phyloP scores from a whole-genome alignment of 2,888 invertebrate species.

The Emmelina monodactyla region DNA sequence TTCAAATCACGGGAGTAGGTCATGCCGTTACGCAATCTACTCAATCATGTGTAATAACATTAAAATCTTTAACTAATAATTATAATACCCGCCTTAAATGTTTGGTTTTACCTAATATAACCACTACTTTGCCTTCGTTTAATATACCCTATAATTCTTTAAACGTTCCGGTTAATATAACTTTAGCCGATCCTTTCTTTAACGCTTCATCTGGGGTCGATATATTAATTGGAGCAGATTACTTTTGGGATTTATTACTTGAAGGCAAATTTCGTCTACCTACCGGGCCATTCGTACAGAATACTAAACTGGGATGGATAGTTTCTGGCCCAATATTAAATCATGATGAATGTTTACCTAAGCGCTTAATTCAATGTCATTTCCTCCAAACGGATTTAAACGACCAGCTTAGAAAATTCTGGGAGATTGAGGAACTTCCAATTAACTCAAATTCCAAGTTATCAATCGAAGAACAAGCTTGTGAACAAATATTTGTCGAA shows the following conservation, averaged over 20 bases:
- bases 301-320: constrained; percentile 6
- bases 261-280: constrained; percentile 5
- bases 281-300: constrained; percentile 8
- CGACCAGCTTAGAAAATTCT: not conserved
- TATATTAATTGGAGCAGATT: constrained; percentile 8
- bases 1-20: constrained; percentile 11
- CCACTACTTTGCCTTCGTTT: not conserved
- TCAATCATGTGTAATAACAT: constrained; percentile 4
- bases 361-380: not conserved
- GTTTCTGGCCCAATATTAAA: not conserved
- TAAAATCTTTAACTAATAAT: not conserved
- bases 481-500: not conserved
- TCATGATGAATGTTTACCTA: not conserved
- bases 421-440: constrained; percentile 1
- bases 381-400: not conserved
- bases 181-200: constrained; percentile 1
- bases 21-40: constrained; percentile 8
- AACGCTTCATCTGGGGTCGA: not conserved
- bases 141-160: not conserved
- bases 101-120: constrained; percentile 2
- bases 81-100: constrained; percentile 3
- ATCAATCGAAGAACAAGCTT: not conserved
- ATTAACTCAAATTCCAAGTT: not conserved
- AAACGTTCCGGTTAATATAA: constrained; percentile 1
- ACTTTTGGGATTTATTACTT: constrained; percentile 12